These are phyloP conservation scores for Callyntrura sp. DNA, from an alignment of 2,888 invertebrate genomes.

Conservation along the genomic window DNA sequence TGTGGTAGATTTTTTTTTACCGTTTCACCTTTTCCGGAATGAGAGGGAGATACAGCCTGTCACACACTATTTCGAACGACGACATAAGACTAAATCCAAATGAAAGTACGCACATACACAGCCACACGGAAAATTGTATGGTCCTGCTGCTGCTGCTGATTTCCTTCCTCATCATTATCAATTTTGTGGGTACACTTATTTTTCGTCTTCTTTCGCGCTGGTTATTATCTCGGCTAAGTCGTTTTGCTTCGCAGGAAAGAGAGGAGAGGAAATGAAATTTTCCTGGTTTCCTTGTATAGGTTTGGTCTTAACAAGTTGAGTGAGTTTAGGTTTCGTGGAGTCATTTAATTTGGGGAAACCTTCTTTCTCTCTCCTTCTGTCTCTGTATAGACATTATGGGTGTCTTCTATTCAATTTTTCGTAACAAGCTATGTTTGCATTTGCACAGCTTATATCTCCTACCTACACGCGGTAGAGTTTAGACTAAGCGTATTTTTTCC, in stretches of 20 bases:
- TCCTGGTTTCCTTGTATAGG: conserved; percentile 17
- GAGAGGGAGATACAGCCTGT: too few relatives aligned
- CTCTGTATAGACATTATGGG: background rate
- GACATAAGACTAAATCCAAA: too few relatives aligned
- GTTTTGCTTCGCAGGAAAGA: too few relatives aligned
- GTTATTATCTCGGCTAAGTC: background rate
- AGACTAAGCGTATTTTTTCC: background rate
- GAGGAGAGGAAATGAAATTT: conserved; percentile 35
- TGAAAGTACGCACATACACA: too few relatives aligned
- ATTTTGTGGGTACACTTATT: too few relatives aligned
- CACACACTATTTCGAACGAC: too few relatives aligned
- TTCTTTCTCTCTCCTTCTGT: background rate
- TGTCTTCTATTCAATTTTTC: too few relatives aligned
- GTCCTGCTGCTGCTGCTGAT: too few relatives aligned
- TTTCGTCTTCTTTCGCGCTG: background rate
- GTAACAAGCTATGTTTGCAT: too few relatives aligned
- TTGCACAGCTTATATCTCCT: too few relatives aligned
- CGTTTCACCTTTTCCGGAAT: conserved; percentile 25
- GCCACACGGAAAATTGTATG: background rate
- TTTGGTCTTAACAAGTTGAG: too few relatives aligned
- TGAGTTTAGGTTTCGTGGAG: too few relatives aligned
- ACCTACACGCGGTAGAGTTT: background rate
- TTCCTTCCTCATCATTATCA: background rate
- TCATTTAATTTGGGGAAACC: background rate
- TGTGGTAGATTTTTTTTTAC: background rate